Evolutionary conservation across 2,113 vertebrate species (phyloP), one percentile per base, ranked within the genome.

Genomic region (Lophius piscatorius): DNA sequence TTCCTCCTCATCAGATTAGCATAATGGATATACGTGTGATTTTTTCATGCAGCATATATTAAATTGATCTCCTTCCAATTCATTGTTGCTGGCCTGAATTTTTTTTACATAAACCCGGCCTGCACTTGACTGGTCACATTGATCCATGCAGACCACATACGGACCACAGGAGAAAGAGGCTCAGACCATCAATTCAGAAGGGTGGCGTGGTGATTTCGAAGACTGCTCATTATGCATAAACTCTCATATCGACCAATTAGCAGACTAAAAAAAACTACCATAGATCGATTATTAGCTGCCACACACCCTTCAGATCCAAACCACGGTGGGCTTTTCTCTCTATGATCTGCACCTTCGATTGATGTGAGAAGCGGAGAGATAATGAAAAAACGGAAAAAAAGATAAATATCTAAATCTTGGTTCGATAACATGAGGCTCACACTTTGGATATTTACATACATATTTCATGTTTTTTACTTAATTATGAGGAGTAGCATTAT

Each of bases 91-190:
- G 6, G 29, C 44, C 33, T 51, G 56, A 59, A 46, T 55, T 33
- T 74, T 76, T 42, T n/a, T n/a, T n/a, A 54, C 38, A 63, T 31
- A 42, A 62, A 52, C 48, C 50, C 81, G 73, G 77, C 70, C 73
- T 63, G 58, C 11, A 33, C 61, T 76, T 81, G 64, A 81, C 77
- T 74, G 54, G 45, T 61, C 44, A 52, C 70, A 82, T 80, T 74
- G 69, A 88, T 78, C 60, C 49, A 21, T 40, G 46, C 41, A 35
- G 12, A 39, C 33, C 39, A 42, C 49, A 11, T 31, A 59, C 41
- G 60, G 65, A 71, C 54, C 63, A 52, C 59, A 52, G 56, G 28
- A 68, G 46, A 56, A 9, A 72, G 22, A 42, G 38, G 58, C 60
- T 44, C 44, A 44, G 34, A 24, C 23, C 14, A 23, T 80, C 62